These are phyloP conservation scores for Pelmatolapia mariae DNA, from an alignment of 2,113 vertebrate species.

Conservation along the genomic window DNA sequence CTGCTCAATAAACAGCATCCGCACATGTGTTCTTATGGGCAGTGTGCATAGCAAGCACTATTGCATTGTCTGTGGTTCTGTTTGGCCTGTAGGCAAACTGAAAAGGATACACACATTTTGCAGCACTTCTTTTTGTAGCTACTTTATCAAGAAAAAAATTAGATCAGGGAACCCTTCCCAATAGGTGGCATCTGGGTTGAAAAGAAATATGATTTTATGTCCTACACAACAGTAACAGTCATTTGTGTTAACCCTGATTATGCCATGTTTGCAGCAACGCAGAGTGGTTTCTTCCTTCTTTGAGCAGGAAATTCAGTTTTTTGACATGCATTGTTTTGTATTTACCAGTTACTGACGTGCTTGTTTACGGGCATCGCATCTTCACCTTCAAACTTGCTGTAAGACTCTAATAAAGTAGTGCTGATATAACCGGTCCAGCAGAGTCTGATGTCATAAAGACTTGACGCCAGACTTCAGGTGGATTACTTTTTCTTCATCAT, in stretches of 20 bases:
- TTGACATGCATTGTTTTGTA: no score
- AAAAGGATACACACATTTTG: neutral
- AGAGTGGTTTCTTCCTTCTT: no score
- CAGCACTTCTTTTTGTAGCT: neutral
- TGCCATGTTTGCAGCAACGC: no score
- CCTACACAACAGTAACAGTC: neutral
- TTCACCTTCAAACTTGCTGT: neutral
- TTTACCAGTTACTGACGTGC: neutral
- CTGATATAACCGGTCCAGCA: neutral
- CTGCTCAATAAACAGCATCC: accelerated
- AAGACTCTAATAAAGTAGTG: neutral
- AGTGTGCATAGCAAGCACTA: neutral
- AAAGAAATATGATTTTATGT: neutral
- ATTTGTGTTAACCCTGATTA: neutral
- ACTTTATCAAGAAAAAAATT: neutral
- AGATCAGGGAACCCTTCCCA: neutral
- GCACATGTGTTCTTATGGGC: neutral
- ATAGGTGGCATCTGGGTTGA: neutral
- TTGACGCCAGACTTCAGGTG: neutral
- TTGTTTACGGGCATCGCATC: neutral
- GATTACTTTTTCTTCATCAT: accelerated
- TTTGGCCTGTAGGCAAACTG: neutral
- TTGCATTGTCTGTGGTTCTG: accelerated
- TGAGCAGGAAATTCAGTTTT: no score
- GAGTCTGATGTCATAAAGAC: neutral